Conservation (phyloP, 2,113 vertebrate species). For the Paratilapia polleni region DNA sequence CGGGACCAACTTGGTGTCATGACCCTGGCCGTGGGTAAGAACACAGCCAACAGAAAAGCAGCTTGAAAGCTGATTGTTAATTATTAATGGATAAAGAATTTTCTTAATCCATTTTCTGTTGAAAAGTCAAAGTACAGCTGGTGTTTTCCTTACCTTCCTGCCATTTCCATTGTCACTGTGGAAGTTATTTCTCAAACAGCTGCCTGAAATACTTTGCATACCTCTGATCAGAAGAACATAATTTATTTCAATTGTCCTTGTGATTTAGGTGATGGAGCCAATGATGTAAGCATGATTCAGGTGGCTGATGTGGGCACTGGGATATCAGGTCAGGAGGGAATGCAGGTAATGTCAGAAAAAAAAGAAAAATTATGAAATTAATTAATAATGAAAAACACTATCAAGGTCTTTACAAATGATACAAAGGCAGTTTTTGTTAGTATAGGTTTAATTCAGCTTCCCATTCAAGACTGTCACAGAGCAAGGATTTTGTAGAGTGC, state of each 20-base stretch:
- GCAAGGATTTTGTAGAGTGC: too few relatives aligned
- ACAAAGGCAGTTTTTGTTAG: not conserved
- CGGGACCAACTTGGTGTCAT: conserved; percentile 83
- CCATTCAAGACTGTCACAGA: not conserved
- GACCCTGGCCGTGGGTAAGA: conserved; percentile 90
- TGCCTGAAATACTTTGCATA: not conserved
- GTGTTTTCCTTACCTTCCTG: not conserved
- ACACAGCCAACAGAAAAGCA: not conserved
- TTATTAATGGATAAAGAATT: not conserved
- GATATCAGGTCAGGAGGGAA: conserved; percentile 96
- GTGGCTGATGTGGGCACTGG: conserved; percentile 92
- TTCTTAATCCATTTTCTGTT: not conserved
- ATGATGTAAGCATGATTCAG: conserved; percentile 97
- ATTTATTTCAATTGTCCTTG: too few relatives aligned
- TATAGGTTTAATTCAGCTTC: not conserved
- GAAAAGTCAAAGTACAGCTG: not conserved
- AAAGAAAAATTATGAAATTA: not conserved
- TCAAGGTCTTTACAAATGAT: not conserved
- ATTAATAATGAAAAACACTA: not conserved
- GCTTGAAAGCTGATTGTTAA: not conserved
- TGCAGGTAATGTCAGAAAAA: conserved; percentile 84
- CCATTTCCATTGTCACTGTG: not conserved
- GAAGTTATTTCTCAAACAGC: not conserved
- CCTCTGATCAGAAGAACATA: not conserved
- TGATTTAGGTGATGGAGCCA: conserved; percentile 93